Evolutionary conservation across 2,113 vertebrate genomes (phyloP).

Genomic region (Pao palembangensis): DNA sequence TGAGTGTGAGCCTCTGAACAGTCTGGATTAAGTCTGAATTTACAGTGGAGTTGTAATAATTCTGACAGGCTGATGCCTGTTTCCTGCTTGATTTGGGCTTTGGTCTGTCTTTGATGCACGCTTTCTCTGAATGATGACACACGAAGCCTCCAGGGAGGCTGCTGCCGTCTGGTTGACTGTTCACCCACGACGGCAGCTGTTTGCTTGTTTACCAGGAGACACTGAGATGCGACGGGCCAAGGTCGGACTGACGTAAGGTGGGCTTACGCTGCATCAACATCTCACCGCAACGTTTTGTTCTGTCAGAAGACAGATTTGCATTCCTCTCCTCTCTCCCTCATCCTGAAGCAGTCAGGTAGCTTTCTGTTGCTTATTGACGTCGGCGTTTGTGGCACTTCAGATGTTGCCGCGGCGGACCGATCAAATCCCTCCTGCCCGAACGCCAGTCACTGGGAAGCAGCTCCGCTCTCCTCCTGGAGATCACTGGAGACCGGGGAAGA

Average conservation of each 20-base stretch:
- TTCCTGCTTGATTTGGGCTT: too few relatives aligned
- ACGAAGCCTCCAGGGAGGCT: too few relatives aligned
- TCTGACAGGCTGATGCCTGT: too few relatives aligned
- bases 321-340: too few relatives aligned
- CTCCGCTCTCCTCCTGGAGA: slow-evolving; percentile 46
- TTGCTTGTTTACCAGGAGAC: slow-evolving; percentile 29
- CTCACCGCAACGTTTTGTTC: too few relatives aligned
- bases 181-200: slow-evolving; percentile 26
- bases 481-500: slow-evolving; percentile 44
- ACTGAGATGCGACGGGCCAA: slow-evolving; percentile 30
- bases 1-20: too few relatives aligned
- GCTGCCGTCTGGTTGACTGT: slow-evolving; percentile 8
- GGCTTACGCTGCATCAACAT: not conserved
- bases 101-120: too few relatives aligned
- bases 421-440: slow-evolving; percentile 51
- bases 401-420: slow-evolving; percentile 35
- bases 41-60: too few relatives aligned
- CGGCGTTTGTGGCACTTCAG: slow-evolving; percentile 28
- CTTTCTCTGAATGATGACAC: too few relatives aligned
- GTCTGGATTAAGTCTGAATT: too few relatives aligned
- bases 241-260: slow-evolving; percentile 25
- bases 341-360: too few relatives aligned
- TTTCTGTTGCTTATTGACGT: slow-evolving; percentile 30
- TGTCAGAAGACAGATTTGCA: not conserved
- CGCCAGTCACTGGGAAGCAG: slow-evolving; percentile 33